Percentiles rank a stretch among this genome's conserved stretches.
Conservation (phyloP, 2,888 invertebrate genomes). For the Sarcophaga subvicina region DNA sequence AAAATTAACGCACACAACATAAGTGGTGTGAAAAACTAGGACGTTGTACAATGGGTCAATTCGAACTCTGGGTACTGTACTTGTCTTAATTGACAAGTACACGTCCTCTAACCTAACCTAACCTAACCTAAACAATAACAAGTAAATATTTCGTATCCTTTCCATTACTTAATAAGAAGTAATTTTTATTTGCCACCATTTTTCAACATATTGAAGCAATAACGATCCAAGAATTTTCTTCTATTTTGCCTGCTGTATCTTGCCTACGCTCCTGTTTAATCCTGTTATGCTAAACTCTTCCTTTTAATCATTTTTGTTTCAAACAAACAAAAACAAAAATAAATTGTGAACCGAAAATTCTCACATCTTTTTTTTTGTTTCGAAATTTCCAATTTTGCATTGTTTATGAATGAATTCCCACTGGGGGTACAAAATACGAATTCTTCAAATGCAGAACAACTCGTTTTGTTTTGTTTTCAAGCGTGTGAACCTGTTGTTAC, state of each 20-base stretch:
- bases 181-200: too few relatives aligned
- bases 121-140: too few relatives aligned
- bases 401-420: slow-evolving; percentile 66
- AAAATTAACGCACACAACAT: too few relatives aligned
- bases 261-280: slow-evolving; percentile 42
- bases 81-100: too few relatives aligned
- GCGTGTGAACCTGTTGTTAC: slow-evolving; percentile 67
- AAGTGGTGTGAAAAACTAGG: too few relatives aligned
- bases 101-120: too few relatives aligned
- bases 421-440: slow-evolving; percentile 26
- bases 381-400: slow-evolving; percentile 46
- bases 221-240: too few relatives aligned
- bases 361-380: slow-evolving; percentile 33
- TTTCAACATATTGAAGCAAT: too few relatives aligned
- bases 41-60: too few relatives aligned
- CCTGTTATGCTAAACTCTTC: slow-evolving; percentile 58
- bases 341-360: slow-evolving; percentile 23
- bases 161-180: too few relatives aligned
- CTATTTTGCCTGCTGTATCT: not conserved
- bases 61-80: too few relatives aligned
- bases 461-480: slow-evolving; percentile 22
- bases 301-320: slow-evolving; percentile 13
- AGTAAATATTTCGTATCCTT: too few relatives aligned
- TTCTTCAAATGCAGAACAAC: slow-evolving; percentile 23
- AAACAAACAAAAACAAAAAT: not conserved